Evolutionary conservation across 2,113 vertebrate species (phyloP), one percentile per base, ranked within the genome.

Genomic region (Polyodon spathula): DNA sequence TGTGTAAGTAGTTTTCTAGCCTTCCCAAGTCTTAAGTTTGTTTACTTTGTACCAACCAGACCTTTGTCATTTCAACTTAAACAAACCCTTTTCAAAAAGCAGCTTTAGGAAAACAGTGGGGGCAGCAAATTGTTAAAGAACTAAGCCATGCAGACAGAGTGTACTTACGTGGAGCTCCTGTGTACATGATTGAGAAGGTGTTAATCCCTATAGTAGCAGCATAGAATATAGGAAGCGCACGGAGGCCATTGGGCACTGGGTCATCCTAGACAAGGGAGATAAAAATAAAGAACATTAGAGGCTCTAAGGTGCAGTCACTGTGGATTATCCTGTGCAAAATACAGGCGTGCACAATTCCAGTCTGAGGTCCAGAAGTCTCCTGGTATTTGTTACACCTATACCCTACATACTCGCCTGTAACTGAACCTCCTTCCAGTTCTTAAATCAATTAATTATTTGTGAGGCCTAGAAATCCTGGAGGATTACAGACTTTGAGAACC

Each of bases 101-200:
- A 54, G 61, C 27, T 44, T 54, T 40, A 50, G n/a, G 14, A 5
- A 51, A 37, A 64, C 16, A 56, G 64, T 4, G n/a, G 6, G 7
- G 16, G 16, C 15, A 54, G 17, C 60, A 60, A 53, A 65, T 8
- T 59, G n/a, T 9, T 4, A 58, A 5, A 2, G 37, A 1, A 46
- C 4, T 0, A 46, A 41, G 48, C 40, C 11, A n/a, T 42, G 40
- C 17, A 41, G 37, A 38, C 1, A 0, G 17, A 2, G 0, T 0
- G n/a, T 59, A 72, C 95, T 95, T 84, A 98, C 96, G 71, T 75
- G 96, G 95, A 2, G 94, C 94, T 70, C 96, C 96, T 0, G 95
- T 95, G 79, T 93, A 99, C 87, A 99, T 86, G 85, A 99, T 97
- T 72, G 96, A 99, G 75, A 99, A 99, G 1, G 93, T 87, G 4